Percentiles rank a stretch among this genome's conserved stretches.
Conservation (phyloP, 2,888 invertebrate genomes). For the Microplitis manilae region DNA sequence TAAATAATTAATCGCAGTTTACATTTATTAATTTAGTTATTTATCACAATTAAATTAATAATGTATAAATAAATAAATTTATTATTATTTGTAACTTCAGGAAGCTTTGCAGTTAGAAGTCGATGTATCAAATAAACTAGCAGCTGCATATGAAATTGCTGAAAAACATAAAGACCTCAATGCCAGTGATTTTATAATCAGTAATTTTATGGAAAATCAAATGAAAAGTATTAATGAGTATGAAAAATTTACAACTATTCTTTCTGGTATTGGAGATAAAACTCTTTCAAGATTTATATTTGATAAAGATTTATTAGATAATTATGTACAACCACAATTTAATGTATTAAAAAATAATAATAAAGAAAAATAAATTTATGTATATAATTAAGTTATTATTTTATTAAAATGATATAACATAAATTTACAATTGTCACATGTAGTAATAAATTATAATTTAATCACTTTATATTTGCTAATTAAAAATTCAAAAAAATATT, state of each 20-base stretch:
- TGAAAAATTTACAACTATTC: conserved; percentile 73
- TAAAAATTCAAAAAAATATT: too few relatives aligned
- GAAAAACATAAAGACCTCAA: conserved; percentile 72
- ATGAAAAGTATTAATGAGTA: conserved; percentile 77
- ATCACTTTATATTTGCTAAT: too few relatives aligned
- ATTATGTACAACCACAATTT: conserved; percentile 54
- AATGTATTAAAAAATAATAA: conserved; percentile 51
- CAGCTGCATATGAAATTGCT: conserved; percentile 69
- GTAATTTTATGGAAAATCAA: conserved; percentile 75
- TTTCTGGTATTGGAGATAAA: conserved; percentile 62
- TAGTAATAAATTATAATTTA: too few relatives aligned
- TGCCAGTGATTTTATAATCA: conserved; percentile 73
- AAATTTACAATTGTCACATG: too few relatives aligned
- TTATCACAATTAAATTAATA: too few relatives aligned
- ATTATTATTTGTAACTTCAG: conserved; percentile 47
- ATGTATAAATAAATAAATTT: neutral
- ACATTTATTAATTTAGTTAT: too few relatives aligned
- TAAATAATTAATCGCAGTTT: neutral
- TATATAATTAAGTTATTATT: too few relatives aligned
- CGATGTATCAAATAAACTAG: conserved; percentile 68
- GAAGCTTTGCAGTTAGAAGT: conserved; percentile 59
- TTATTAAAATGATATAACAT: too few relatives aligned
- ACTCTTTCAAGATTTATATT: conserved; percentile 61
- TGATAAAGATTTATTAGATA: conserved; percentile 61
- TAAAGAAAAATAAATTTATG: neutral